Evolutionary conservation across 2,113 vertebrate species (phyloP).

Genomic region (Setophaga petechia): DNA sequence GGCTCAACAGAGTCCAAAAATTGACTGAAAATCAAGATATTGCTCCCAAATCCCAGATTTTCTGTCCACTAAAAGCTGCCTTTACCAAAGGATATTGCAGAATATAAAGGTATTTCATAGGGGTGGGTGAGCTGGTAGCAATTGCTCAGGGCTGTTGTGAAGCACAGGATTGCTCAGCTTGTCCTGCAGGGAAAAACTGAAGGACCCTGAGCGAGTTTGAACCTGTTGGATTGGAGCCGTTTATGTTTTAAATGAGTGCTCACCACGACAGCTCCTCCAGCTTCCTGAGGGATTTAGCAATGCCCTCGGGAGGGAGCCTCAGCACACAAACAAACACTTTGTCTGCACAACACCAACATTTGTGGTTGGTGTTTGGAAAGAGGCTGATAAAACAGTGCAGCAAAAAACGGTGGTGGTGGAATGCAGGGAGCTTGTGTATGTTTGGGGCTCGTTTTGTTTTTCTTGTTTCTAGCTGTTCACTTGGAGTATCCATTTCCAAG

Average conservation of each 20-base stretch:
- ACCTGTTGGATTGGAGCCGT: background rate
- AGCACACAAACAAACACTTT: background rate
- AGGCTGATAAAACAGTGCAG: background rate
- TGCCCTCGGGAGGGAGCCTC: background rate
- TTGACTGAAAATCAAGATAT: background rate
- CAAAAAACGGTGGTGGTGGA: background rate
- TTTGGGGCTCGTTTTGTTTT: fast-evolving
- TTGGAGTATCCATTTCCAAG: background rate
- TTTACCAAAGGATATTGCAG: background rate
- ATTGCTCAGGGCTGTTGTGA: background rate
- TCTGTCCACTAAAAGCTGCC: background rate
- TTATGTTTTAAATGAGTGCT: background rate
- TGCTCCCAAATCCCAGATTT: background rate
- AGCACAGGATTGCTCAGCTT: background rate
- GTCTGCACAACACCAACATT: background rate
- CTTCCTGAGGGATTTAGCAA: background rate
- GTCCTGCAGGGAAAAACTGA: background rate
- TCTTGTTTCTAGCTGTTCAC: background rate
- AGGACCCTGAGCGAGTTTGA: background rate
- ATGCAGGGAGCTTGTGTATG: background rate
- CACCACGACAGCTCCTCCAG: background rate
- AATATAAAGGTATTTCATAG: background rate
- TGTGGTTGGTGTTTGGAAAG: background rate
- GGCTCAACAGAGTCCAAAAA: background rate
- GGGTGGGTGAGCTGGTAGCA: background rate